phyloP scores from a whole-genome alignment of 2,888 invertebrate species.

The Phalera bucephala region DNA sequence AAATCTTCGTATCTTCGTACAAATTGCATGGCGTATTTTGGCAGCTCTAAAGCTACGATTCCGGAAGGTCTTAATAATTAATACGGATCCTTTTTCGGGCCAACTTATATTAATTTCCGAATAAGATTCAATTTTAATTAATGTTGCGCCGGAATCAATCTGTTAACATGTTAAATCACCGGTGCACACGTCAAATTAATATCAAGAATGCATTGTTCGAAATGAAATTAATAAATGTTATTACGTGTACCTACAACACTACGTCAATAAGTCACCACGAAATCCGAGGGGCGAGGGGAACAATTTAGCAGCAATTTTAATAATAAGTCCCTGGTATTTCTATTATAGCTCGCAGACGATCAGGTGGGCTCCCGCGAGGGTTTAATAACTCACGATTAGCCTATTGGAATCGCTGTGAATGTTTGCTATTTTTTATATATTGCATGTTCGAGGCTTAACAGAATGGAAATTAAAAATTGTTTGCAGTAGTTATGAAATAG shows the following conservation, averaged over 20 bases:
- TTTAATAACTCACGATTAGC: conserved; percentile 82
- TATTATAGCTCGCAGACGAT: conserved; percentile 80
- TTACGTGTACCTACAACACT: conserved; percentile 45
- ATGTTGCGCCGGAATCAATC: too few species aligned
- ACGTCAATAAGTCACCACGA: conserved; percentile 61
- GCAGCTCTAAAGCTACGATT: too few species aligned
- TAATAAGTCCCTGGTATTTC: conserved; percentile 83
- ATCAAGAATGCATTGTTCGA: conserved; percentile 18
- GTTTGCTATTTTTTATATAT: conserved; percentile 81
- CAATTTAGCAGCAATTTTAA: conserved; percentile 84
- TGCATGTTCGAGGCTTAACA: conserved; percentile 58
- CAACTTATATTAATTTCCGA: too few species aligned
- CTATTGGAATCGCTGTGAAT: conserved; percentile 81
- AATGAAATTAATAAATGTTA: conserved; percentile 50
- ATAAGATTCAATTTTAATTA: too few species aligned
- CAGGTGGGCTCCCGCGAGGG: conserved; percentile 75
- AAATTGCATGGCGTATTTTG: too few species aligned
- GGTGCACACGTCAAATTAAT: conserved; percentile 21
- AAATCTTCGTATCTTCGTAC: too few species aligned
- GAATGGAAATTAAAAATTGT: conserved; percentile 66
- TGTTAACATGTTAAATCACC: too few species aligned
- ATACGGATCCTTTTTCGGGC: too few species aligned
- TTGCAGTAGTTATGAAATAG: conserved; percentile 41
- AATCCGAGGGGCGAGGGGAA: conserved; percentile 74
- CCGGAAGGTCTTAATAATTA: too few species aligned